Evolutionary conservation across 1,140 invertebrate genomes (phyloP), one percentile per base, ranked within the genome.

Genomic region (Mercenaria mercenaria): DNA sequence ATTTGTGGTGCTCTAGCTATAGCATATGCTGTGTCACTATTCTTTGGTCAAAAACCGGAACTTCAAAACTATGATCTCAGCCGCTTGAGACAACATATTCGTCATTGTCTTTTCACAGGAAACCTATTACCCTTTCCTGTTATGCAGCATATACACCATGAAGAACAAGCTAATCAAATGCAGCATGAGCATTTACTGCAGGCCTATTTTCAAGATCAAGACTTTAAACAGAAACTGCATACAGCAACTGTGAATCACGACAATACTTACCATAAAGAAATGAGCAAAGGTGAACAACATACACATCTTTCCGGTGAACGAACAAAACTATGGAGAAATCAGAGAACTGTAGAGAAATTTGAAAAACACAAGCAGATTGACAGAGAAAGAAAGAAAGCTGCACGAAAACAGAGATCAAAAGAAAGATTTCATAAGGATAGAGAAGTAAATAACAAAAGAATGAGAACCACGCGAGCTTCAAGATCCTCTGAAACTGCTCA

Each of bases 11-110:
- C 50, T 23, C 20, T 80, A 56, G 47, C 76, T 80, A 52, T 52
- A 52, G 76, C 76, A 80, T 80, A 52, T 80, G 20, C 76, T 52
- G 47, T 80, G 50, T 29, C 76, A 80, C 50, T 80, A 20, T 80
- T 80, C 69, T 26, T 74, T 74, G 76, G 76, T 52, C 41, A 80
- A 80, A 80, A 56, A 6, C 76, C 47, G 6, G 43, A 80, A 80
- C 4, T 52, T 52, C 76, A 80, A 52, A 80, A 80, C 29, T 80
- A 80, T 56, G 47, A 80, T 80, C 32, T 80, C 41, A 80, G 76
- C 26, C 10, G 29, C 20, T 56, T 80, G 50, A 80, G 76, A 80
- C 76, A 80, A 80, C 76, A 80, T 56, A 80, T 56, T 80, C 20
- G 76, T 18, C 32, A 80, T 37, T 80, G 76, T 52, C 76, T 80